phyloP scores from a whole-genome alignment of 2,888 invertebrate genomes.

The Cosmorhoe ocellata region DNA sequence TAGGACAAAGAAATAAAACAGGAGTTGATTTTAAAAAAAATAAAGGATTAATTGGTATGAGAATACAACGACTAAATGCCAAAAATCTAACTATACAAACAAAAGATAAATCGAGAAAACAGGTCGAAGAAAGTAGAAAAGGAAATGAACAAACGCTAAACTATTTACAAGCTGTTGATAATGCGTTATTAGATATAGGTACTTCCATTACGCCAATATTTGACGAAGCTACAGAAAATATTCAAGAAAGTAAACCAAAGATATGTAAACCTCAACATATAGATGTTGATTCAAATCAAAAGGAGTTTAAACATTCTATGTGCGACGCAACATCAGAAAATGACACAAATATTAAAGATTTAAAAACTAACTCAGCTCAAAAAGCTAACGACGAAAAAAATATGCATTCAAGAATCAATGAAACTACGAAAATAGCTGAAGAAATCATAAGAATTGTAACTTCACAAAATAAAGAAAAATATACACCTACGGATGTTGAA shows the following conservation, averaged over 20 bases:
- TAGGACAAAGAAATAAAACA: constrained; percentile 27
- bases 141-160: background rate
- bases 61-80: constrained; percentile 32
- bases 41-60: constrained; percentile 51
- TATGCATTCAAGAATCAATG: background rate
- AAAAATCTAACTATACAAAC: constrained; percentile 1
- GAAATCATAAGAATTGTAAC: background rate
- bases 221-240: background rate
- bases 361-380: background rate
- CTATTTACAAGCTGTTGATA: background rate
- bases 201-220: constrained; percentile 1
- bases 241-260: background rate
- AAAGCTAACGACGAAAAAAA: background rate
- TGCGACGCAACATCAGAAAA: background rate
- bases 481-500: background rate
- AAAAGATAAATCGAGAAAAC: background rate
- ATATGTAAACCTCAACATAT: background rate
- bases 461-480: background rate
- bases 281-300: background rate
- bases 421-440: background rate
- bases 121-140: background rate
- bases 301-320: too few species aligned
- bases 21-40: constrained; percentile 50
- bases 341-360: background rate
- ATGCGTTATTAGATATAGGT: background rate